Conservation (phyloP, 2,113 vertebrate genomes). For the Sinocyclocheilus rhinocerous region DNA sequence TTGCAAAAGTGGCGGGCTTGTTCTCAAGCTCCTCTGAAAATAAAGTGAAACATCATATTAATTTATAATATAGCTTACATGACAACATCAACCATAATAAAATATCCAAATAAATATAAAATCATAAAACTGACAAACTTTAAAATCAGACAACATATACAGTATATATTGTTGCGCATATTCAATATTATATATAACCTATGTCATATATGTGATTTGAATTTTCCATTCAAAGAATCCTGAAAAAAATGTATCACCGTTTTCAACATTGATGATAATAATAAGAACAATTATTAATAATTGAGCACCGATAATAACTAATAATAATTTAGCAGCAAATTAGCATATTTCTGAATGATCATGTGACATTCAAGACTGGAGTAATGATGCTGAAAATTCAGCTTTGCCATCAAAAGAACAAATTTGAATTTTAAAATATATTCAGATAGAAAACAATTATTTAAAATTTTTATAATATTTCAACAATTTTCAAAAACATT, state of each 20-base stretch:
- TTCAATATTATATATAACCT: too few species aligned
- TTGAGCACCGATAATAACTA: background rate
- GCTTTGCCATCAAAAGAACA: too few species aligned
- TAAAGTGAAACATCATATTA: conserved; percentile 52
- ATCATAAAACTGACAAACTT: too few species aligned
- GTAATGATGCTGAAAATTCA: too few species aligned
- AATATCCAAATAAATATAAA: background rate
- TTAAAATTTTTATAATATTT: background rate
- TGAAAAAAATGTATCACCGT: too few species aligned
- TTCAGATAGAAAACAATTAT: too few species aligned
- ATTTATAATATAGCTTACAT: background rate
- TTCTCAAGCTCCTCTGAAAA: conserved; percentile 81
- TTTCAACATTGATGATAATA: background rate
- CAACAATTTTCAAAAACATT: too few species aligned
- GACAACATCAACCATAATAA: background rate
- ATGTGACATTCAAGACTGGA: background rate
- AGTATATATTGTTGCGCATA: too few species aligned
- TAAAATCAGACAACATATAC: too few species aligned
- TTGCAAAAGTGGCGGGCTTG: conserved; percentile 67
- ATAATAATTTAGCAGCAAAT: background rate
- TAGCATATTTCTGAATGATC: background rate
- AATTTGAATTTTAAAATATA: too few species aligned
- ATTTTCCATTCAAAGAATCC: background rate
- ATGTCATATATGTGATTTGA: too few species aligned
- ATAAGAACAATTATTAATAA: background rate